Evolutionary conservation across 2,888 invertebrate species (phyloP), one percentile per base, ranked within the genome.

Genomic region (Frankliniella intonsa): DNA sequence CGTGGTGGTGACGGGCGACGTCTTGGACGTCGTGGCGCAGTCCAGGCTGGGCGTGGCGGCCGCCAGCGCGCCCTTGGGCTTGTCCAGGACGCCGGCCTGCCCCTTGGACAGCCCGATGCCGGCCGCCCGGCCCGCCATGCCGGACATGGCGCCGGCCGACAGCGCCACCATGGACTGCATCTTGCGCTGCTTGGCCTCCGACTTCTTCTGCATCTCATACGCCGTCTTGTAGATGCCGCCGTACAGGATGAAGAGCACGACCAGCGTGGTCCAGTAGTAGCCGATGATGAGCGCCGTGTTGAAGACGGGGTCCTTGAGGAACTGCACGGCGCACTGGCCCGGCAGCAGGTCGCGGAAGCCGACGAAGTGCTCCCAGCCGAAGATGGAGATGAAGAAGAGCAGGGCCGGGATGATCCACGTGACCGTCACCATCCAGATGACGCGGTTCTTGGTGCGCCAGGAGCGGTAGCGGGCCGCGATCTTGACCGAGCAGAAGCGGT

Each of bases 331-430:
- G 87, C 98, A 99, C 88, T 96, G 94, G 1, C 95, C 95, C 19
- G 95, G 95, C 85, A 92, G 89, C 82, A 98, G 90, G 85, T 97
- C 96, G 83, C 98, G 90, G 86, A 94, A 95, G 27, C 98, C 98
- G 80, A 97, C 95, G 87, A 99, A 99, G 88, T 97, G 97, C 87
- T 98, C 98, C 98, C 99, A 99, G 80, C 99, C 99, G 87, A 99
- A 98, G 85, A 99, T 99, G 84, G 97, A 97, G 84, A 97, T 97
- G 89, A 99, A 99, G 89, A 99, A 99, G 14, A 99, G 90, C 83
- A 98, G 89, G 0, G 97, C 95, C 80, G 99, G 99, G 85, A 99
- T 94, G 82, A 98, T 95, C 98, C 98, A 99, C 0, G 97, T 98
- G 80, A 97, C 94, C 8, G 95, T 94, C 1, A 98, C 96, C 96